Conservation (phyloP, 1,140 invertebrate species). For the Neodiprion virginianus region DNA sequence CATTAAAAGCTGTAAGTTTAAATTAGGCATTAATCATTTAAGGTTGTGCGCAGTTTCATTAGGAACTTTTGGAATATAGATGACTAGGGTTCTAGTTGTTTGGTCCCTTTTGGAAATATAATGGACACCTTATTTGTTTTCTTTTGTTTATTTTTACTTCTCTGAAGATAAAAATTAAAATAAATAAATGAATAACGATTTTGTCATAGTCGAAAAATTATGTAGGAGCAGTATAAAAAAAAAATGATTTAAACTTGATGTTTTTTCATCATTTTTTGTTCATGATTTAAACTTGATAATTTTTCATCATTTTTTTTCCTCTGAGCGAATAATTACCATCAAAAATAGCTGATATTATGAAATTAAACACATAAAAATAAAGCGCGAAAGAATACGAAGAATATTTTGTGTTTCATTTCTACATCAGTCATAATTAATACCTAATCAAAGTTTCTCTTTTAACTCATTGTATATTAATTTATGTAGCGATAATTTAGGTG, state of each 20-base stretch:
- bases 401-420: background rate
- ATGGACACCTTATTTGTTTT: background rate
- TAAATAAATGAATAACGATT: background rate
- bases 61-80: constrained; percentile 44
- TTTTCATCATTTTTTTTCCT: background rate
- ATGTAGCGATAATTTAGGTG: background rate
- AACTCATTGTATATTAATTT: background rate
- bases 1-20: constrained; percentile 62
- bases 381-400: too few relatives aligned
- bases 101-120: constrained; percentile 44
- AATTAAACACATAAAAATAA: too few relatives aligned
- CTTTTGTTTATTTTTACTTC: background rate
- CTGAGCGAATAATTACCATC: too few relatives aligned
- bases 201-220: too few relatives aligned
- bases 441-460: background rate
- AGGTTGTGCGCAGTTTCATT: constrained; percentile 47
- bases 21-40: constrained; percentile 60
- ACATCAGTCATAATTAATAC: constrained; percentile 11
- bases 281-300: constrained; percentile 7
- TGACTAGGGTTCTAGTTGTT: constrained; percentile 46
- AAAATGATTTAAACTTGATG: constrained; percentile 4
- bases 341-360: too few relatives aligned
- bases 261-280: constrained; percentile 4
- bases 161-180: constrained; percentile 2
- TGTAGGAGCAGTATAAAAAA: too few relatives aligned